Conservation (phyloP, 2,797 vertebrate species). For the Petrocephalus schoutedeni region DNA sequence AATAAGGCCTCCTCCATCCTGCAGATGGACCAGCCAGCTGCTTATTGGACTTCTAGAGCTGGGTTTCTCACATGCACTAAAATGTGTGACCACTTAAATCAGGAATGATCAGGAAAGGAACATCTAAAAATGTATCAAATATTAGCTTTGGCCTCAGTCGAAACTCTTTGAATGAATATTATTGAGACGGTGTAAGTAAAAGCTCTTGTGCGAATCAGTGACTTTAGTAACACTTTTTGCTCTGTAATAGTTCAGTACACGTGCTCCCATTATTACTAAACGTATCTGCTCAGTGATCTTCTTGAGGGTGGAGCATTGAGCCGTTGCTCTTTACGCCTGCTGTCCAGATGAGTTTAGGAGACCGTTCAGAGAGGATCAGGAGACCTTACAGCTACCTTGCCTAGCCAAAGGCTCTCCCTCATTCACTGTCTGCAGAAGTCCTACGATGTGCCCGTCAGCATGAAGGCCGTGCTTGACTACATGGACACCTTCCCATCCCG, state of each 20-base stretch:
- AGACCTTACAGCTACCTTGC: neutral
- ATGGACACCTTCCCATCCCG: conserved; percentile 92
- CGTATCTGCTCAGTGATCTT: neutral
- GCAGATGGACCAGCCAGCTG: neutral
- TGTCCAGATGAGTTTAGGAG: neutral
- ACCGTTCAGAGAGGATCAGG: neutral
- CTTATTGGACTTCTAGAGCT: neutral
- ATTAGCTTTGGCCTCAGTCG: neutral
- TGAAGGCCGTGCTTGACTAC: conserved; percentile 92
- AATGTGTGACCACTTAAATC: neutral
- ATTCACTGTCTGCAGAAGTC: conserved; percentile 72
- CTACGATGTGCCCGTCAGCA: conserved; percentile 93
- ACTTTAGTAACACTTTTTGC: neutral
- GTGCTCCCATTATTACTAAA: neutral
- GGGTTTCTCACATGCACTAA: neutral
- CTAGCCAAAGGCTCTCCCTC: neutral
- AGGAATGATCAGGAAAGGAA: neutral
- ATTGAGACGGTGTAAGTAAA: neutral
- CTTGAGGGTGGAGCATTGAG: neutral
- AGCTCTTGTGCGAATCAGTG: neutral
- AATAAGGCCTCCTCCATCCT: conserved; percentile 32
- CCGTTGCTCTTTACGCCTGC: neutral
- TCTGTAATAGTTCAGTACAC: neutral
- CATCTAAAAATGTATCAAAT: conserved; percentile 8
- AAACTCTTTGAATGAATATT: neutral